Percentiles rank a stretch among this genome's conserved stretches.
phyloP scores from a whole-genome alignment of 64 coral and sea anemone genomes.

The Pocillopora damicornis region DNA sequence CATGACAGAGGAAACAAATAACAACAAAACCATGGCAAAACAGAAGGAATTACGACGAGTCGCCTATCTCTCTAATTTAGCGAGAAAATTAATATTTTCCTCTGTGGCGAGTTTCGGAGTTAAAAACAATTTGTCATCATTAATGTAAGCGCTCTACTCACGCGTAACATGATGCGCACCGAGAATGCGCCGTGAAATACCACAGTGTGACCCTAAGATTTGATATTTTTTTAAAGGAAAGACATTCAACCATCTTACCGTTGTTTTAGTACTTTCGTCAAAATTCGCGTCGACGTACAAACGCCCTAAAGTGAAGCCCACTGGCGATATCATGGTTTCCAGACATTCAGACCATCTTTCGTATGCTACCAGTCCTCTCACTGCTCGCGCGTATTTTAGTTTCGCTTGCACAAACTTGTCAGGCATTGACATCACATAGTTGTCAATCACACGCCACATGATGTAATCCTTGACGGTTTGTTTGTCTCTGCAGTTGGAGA shows the following conservation, averaged over 20 bases:
- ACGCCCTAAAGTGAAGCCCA: conserved; percentile 39
- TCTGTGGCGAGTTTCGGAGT: too few relatives aligned
- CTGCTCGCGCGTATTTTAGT: neutral
- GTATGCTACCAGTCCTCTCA: neutral
- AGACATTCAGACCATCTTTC: conserved; percentile 31
- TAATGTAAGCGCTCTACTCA: too few relatives aligned
- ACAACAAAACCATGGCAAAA: too few relatives aligned
- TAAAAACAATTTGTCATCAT: too few relatives aligned
- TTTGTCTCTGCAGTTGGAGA: neutral
- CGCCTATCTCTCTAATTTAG: too few relatives aligned
- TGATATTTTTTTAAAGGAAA: neutral
- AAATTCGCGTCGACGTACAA: conserved; percentile 49
- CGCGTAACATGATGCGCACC: too few relatives aligned
- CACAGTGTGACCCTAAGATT: neutral
- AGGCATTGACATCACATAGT: conserved; percentile 17
- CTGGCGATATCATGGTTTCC: neutral
- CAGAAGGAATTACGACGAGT: too few relatives aligned
- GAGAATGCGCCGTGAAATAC: too few relatives aligned
- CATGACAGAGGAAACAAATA: too few relatives aligned
- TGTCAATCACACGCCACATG: conserved; percentile 46
- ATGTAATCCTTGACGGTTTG: conserved; percentile 35
- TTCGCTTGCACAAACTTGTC: conserved; percentile 2
- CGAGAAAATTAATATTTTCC: too few relatives aligned
- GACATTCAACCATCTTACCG: neutral
- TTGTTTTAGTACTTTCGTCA: conserved; percentile 19